Conservation (phyloP, 2,113 vertebrate species). For the Athene noctua region DNA sequence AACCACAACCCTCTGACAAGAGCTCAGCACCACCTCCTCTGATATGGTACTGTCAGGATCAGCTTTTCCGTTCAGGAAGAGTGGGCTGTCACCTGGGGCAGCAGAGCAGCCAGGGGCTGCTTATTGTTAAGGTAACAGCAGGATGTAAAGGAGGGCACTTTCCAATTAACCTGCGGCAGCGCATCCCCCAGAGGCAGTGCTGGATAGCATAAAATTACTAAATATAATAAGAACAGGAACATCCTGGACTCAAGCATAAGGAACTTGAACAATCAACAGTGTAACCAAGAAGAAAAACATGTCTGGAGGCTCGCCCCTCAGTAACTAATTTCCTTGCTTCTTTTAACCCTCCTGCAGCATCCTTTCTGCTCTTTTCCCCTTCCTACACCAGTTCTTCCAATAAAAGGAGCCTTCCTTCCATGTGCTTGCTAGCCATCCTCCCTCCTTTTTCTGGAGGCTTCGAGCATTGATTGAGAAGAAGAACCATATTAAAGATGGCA, state of each 20-base stretch:
- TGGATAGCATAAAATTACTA: neutral
- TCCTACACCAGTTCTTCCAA: neutral
- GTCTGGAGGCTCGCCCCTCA: neutral
- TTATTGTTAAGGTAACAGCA: neutral
- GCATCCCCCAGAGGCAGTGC: neutral
- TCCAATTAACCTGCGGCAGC: neutral
- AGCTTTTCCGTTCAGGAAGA: neutral
- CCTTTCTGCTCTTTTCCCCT: neutral
- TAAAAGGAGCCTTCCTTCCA: neutral
- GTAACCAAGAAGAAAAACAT: neutral
- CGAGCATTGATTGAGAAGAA: rapidly evolving
- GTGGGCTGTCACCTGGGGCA: neutral
- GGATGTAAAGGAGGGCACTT: neutral
- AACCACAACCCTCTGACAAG: neutral
- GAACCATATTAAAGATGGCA: rapidly evolving
- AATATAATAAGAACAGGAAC: neutral
- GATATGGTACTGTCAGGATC: neutral
- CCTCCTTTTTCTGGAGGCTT: neutral
- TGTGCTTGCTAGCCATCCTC: too few relatives aligned
- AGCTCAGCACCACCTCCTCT: neutral
- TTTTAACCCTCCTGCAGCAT: neutral
- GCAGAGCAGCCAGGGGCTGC: neutral
- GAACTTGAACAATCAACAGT: neutral
- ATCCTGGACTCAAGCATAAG: neutral
- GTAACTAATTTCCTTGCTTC: neutral